Conservation (phyloP, 2,888 invertebrate genomes). For the Athetis lepigone region DNA sequence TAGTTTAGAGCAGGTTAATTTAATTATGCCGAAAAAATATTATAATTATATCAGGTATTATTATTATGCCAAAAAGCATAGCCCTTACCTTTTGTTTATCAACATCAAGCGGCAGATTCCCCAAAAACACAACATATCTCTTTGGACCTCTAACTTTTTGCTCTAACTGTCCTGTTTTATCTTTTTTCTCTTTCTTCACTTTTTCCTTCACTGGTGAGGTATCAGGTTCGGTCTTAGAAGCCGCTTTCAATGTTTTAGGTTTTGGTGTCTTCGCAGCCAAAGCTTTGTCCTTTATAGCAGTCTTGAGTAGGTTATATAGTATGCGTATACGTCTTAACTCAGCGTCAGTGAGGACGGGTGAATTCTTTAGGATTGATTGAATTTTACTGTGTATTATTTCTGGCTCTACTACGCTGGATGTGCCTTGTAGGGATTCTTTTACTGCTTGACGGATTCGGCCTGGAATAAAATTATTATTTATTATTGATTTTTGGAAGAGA, state of each 20-base stretch:
- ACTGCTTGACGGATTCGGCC: conserved; percentile 82
- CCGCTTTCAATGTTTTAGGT: conserved; percentile 22
- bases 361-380: conserved; percentile 72
- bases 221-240: conserved; percentile 22
- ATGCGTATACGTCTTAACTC: conserved; percentile 81
- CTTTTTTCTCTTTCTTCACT: conserved; percentile 53
- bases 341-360: conserved; percentile 70
- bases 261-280: conserved; percentile 38
- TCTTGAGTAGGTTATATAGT: conserved; percentile 82
- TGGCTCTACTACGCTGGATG: conserved; percentile 73
- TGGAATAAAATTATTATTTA: conserved; percentile 59
- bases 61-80: too few relatives aligned
- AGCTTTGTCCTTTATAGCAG: conserved; percentile 58
- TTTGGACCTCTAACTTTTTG: conserved; percentile 79
- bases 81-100: conserved; percentile 78
- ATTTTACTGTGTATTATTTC: conserved; percentile 82
- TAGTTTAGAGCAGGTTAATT: too few relatives aligned
- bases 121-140: conserved; percentile 87
- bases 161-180: conserved; percentile 45
- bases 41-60: not conserved
- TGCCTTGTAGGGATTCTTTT: conserved; percentile 76
- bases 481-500: not conserved
- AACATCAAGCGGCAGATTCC: conserved; percentile 81
- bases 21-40: too few relatives aligned
- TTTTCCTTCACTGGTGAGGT: conserved; percentile 38